Evolutionary conservation across 2,113 vertebrate genomes (phyloP), one percentile per base, ranked within the genome.

Genomic region (Ammodytes dubius): DNA sequence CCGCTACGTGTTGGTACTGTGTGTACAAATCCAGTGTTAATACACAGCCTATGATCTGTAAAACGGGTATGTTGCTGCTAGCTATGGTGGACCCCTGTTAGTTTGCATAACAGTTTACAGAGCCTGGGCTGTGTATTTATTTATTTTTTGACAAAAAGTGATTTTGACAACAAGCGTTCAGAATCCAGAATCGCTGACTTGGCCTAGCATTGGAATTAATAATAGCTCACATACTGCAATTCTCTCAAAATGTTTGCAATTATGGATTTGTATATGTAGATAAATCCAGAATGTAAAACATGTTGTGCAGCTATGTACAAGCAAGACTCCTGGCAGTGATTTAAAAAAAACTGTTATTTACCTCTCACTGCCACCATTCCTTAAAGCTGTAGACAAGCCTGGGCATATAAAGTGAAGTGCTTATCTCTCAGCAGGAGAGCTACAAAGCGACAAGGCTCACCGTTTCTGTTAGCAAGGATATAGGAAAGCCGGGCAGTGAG

Each of bases 341-440:
- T 86, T 69, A 75, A 67, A 87, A 59, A 82, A 77, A 83, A 27
- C 27, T 27, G 79, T 81, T 78, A 78, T 88, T 85, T 82, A 83
- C 61, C 75, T 67, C 67, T 86, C 61, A 13, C 58, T 70, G 73
- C 60, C 53, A 78, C 6, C 59, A 83, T 88, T 88, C 79, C 61
- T 70, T 89, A 83, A 84, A 86, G 88, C 81, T 87, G 83, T 64
- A 83, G 89, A 90, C 86, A 81, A 87, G 79, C 83, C 60, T 67
- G 61, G 67, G 74, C 87, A 87, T 74, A 90, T 90, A 83, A 61
- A 87, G 81, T 77, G 75, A 79, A 88, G 83, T 77, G 88, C 82
- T 93, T 93, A 92, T 92, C 92, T 88, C 83, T 73, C 87, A 86
- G 89, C 84, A 59, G 79, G 82, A 87, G 77, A 84, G 72, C 87